phyloP scores from a whole-genome alignment of 1,140 invertebrate species.

The Hypsibius dujardini region DNA sequence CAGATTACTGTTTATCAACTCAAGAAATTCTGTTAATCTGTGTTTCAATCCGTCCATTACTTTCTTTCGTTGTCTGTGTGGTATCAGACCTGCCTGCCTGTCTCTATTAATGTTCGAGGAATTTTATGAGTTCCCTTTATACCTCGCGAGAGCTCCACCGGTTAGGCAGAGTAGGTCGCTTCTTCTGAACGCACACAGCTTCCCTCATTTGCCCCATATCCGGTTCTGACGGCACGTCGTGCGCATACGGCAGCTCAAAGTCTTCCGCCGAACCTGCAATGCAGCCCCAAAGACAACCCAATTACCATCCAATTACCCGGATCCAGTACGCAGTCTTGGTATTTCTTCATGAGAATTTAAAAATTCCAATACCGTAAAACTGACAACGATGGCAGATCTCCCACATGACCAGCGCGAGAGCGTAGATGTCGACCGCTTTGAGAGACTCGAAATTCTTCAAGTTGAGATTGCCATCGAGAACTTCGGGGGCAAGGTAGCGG shows the following conservation, averaged over 20 bases:
- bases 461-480: constrained; percentile 75
- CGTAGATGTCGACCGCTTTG: constrained; percentile 85
- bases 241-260: constrained; percentile 81
- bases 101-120: too few species aligned
- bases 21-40: too few species aligned
- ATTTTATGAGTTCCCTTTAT: constrained; percentile 11
- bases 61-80: too few species aligned
- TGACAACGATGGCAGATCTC: constrained; percentile 70
- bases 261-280: constrained; percentile 42
- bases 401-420: constrained; percentile 82
- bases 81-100: too few species aligned
- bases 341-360: background rate
- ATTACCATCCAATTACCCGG: background rate
- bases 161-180: constrained; percentile 69
- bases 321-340: background rate
- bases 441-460: constrained; percentile 80
- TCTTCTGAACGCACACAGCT: constrained; percentile 65
- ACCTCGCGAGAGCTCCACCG: constrained; percentile 54
- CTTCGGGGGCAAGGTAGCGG: constrained; percentile 56
- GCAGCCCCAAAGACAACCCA: background rate
- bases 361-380: constrained; percentile 39
- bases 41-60: too few species aligned
- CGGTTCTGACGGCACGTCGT: constrained; percentile 76
- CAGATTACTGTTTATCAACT: too few species aligned
- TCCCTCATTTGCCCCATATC: constrained; percentile 81